Evolutionary conservation across 1,140 invertebrate species (phyloP), one percentile per base, ranked within the genome.

Genomic region (Aplysia californica): DNA sequence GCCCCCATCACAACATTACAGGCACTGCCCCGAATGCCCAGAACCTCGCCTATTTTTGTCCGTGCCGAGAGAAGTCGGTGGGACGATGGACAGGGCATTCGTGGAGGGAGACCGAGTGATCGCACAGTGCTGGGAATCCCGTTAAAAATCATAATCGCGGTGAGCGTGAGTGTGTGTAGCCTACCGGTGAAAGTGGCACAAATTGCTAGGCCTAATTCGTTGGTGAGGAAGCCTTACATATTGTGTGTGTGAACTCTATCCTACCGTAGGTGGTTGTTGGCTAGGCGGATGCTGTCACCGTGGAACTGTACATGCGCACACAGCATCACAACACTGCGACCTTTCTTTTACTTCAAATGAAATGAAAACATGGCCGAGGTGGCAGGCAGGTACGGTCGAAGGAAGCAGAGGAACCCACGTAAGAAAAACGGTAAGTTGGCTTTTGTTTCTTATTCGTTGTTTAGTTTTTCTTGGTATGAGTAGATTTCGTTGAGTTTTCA

Each of bases 311-410:
- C 78, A 79, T 79, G 78, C 77, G 80, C 80, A 79, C 55, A 39
- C 70, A 23, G 70, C 72, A 78, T 76, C 75, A n/a, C n/a, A n/a
- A 67, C 64, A 55, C 69, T 74, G 23, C 75, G 41, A 70, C 77
- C 64, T 59, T 76, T 75, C 70, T 55, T 23, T 61, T 26, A 15
- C 39, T 50, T 75, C 72, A 75, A 79, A 65, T 74, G 71, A 79
- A 77, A 79, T 77, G 75, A 81, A 79, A 79, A 75, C 69, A 81
- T 81, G 78, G 80, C 75, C 76, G 80, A 81, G 77, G 77, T 81
- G 33, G 50, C 69, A 21, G 73, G 78, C 76, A 81, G 77, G 77
- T 81, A 64, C 71, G 80, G 80, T 41, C 66, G 80, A 56, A 77
- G 80, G 76, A 79, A 79, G 75, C 75, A 79, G 76, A 58, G 64